Percentiles rank a stretch among this genome's conserved stretches.
Conservation (phyloP, 2,797 vertebrate genomes). For the Spatula clypeata region DNA sequence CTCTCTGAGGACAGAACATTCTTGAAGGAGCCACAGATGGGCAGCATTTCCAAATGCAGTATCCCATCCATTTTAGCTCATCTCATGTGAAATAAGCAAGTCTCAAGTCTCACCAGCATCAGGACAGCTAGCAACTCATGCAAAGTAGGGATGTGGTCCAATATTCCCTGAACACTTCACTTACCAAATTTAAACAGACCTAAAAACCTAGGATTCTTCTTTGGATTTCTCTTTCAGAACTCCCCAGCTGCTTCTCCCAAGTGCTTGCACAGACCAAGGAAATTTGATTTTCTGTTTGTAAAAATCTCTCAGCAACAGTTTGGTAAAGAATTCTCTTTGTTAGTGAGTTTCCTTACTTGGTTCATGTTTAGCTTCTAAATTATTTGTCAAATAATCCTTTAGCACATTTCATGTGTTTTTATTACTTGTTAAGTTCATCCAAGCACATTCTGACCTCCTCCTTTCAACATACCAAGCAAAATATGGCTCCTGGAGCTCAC, state of each 20-base stretch:
- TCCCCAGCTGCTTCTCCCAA: neutral
- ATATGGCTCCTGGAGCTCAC: constrained; percentile 14
- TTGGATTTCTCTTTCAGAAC: neutral
- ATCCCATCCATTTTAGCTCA: neutral
- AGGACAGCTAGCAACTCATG: neutral
- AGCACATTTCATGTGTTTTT: neutral
- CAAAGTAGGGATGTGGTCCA: neutral
- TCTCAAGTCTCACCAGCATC: neutral
- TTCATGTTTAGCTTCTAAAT: neutral
- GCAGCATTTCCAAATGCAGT: neutral
- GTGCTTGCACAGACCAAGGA: neutral
- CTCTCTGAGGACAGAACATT: neutral
- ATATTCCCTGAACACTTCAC: neutral
- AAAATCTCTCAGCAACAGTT: neutral
- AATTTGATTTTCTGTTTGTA: neutral
- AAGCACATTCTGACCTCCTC: neutral
- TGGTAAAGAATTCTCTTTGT: neutral
- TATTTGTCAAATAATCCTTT: constrained; percentile 2
- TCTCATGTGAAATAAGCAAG: neutral
- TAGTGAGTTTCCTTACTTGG: neutral
- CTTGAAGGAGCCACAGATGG: neutral
- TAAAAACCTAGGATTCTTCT: neutral
- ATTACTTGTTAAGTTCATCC: neutral
- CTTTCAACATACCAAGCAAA: neutral
- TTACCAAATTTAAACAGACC: neutral